Percentiles rank a stretch among this genome's conserved stretches.
Conservation (phyloP, 2,888 invertebrate species). For the Dasypolia templi region DNA sequence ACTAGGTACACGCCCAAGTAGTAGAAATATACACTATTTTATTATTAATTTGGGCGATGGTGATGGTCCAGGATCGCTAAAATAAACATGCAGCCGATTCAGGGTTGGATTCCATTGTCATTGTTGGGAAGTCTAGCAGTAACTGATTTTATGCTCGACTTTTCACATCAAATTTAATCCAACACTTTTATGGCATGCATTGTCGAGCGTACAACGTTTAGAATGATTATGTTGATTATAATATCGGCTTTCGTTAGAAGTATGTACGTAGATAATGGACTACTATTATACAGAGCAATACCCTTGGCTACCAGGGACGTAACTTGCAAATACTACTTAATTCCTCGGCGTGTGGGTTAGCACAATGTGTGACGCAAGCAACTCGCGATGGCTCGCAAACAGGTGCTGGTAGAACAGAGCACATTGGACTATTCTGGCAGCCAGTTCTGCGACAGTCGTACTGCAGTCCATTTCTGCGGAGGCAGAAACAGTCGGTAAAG, state of each 20-base stretch:
- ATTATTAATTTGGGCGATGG: neutral
- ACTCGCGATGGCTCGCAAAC: constrained; percentile 79
- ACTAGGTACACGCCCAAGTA: neutral
- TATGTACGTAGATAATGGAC: neutral
- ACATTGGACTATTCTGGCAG: constrained; percentile 84
- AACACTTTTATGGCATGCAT: neutral
- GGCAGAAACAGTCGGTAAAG: constrained; percentile 89
- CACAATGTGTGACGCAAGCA: constrained; percentile 79
- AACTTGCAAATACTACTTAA: constrained; percentile 78
- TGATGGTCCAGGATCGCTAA: neutral
- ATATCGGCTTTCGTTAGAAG: neutral
- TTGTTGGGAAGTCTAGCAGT: neutral
- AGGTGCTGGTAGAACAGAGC: constrained; percentile 79
- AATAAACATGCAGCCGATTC: neutral
- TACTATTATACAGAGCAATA: neutral
- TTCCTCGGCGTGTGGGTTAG: constrained; percentile 84
- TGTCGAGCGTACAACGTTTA: neutral
- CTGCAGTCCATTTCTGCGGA: constrained; percentile 90
- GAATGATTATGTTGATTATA: neutral
- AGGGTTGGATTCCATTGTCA: neutral
- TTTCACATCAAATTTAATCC: neutral
- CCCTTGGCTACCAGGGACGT: constrained; percentile 55
- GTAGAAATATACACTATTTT: neutral
- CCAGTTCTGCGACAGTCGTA: constrained; percentile 89
- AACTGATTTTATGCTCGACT: neutral